Conservation (phyloP, 2,888 invertebrate genomes). For the Philereme transversata region DNA sequence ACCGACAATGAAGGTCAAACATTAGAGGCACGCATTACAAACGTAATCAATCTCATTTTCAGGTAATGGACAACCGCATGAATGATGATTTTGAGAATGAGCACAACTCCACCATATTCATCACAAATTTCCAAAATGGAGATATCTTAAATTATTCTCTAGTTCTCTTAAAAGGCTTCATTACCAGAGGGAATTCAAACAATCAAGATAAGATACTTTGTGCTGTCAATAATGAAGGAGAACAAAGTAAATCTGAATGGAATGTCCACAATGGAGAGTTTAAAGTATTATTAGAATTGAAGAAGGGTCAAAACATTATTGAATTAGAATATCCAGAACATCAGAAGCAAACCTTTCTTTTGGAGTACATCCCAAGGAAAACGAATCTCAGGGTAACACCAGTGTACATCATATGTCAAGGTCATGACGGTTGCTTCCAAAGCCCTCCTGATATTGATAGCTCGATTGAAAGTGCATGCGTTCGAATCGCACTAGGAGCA, state of each 20-base stretch:
- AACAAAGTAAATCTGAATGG: conserved; percentile 80
- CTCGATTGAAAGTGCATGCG: conserved; percentile 88
- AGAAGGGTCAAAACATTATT: conserved; percentile 86
- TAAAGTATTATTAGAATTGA: conserved; percentile 86
- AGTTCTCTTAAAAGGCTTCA: conserved; percentile 84
- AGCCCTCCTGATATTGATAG: conserved; percentile 85
- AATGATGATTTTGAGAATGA: conserved; percentile 73
- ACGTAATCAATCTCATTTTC: conserved; percentile 58
- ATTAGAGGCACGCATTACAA: conserved; percentile 41
- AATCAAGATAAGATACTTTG: conserved; percentile 72
- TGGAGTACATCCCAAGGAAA: conserved; percentile 84
- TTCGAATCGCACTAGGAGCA: conserved; percentile 89
- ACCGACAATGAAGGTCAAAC: conserved; percentile 52
- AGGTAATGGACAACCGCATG: conserved; percentile 80
- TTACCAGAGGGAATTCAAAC: conserved; percentile 73
- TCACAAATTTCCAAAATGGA: conserved; percentile 85
- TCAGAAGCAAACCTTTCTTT: conserved; percentile 67
- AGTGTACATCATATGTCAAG: conserved; percentile 92
- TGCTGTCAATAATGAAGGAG: conserved; percentile 66
- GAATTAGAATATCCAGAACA: conserved; percentile 83
- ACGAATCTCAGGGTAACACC: conserved; percentile 88
- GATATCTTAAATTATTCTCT: conserved; percentile 85
- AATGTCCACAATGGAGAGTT: conserved; percentile 87
- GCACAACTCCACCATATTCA: conserved; percentile 71
- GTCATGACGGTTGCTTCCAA: conserved; percentile 92